These are phyloP conservation scores for Papilio dardanus DNA, from an alignment of 1,140 invertebrate species.

Conservation along the genomic window DNA sequence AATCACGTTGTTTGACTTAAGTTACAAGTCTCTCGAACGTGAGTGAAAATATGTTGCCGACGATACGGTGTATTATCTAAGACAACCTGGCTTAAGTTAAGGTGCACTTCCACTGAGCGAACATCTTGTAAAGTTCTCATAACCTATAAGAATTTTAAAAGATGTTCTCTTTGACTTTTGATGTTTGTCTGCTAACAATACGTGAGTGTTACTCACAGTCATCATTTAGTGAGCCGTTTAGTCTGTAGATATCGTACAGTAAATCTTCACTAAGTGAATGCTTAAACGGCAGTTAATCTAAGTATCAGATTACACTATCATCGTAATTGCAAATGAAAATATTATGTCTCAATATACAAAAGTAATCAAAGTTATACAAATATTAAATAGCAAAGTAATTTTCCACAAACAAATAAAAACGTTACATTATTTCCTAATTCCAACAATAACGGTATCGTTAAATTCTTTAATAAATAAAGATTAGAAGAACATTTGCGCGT, in stretches of 20 bases:
- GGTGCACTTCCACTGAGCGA: not conserved
- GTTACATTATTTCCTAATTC: not conserved
- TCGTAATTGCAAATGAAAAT: too few species aligned
- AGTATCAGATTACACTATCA: too few species aligned
- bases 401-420: not conserved
- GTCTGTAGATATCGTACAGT: too few species aligned
- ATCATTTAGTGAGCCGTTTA: too few species aligned
- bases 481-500: constrained; percentile 8
- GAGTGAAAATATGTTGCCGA: not conserved
- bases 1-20: constrained; percentile 6
- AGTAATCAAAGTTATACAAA: too few species aligned
- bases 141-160: not conserved
- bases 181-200: too few species aligned
- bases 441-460: not conserved
- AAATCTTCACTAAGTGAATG: too few species aligned
- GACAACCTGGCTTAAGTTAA: not conserved
- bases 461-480: constrained; percentile 26
- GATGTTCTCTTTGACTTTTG: too few species aligned
- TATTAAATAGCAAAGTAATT: too few species aligned
- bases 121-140: not conserved
- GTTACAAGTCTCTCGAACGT: not conserved
- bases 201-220: too few species aligned
- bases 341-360: too few species aligned
- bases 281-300: not conserved
- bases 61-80: constrained; percentile 10